Evolutionary conservation across 92 coral and sea anemone genomes (phyloP).

Genomic region (Parazoanthus swiftii): DNA sequence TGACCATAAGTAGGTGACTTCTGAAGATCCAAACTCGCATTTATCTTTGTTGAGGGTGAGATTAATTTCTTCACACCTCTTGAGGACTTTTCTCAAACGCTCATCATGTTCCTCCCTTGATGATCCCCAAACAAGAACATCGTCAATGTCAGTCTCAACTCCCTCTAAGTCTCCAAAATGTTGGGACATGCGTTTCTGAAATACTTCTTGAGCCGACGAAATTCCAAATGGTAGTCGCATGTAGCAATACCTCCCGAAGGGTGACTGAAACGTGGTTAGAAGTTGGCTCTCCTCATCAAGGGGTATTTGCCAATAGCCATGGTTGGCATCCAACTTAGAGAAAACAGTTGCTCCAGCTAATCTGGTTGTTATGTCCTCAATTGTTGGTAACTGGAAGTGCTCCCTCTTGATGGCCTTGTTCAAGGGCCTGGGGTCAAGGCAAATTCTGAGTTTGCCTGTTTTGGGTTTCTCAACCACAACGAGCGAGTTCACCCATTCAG

Average conservation of each 20-base stretch:
- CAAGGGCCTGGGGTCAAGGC: slow-evolving; percentile 2
- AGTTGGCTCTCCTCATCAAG: slow-evolving; percentile 30
- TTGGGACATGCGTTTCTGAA: slow-evolving; percentile 43
- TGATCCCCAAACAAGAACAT: slow-evolving; percentile 40
- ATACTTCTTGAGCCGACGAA: slow-evolving; percentile 43
- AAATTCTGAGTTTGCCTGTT: slow-evolving; percentile 13
- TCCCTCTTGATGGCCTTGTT: slow-evolving; percentile 33
- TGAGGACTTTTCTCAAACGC: slow-evolving; percentile 1
- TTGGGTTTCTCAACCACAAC: slow-evolving; percentile 35
- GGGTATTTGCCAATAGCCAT: slow-evolving; percentile 19
- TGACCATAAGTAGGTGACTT: slow-evolving; percentile 17
- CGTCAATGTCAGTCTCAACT: slow-evolving; percentile 50
- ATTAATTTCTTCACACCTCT: slow-evolving; percentile 20
- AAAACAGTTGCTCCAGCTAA: slow-evolving; percentile 17
- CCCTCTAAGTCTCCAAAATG: slow-evolving; percentile 28
- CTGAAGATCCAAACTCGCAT: neutral
- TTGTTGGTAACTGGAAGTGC: slow-evolving; percentile 35
- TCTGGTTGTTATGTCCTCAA: slow-evolving; percentile 22
- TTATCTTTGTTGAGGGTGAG: slow-evolving; percentile 19
- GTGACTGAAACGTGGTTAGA: neutral
- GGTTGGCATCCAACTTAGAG: neutral
- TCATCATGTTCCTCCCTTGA: slow-evolving; percentile 43
- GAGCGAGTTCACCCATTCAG: neutral
- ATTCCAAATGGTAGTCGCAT: slow-evolving; percentile 22
- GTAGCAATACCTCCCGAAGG: slow-evolving; percentile 39